These are phyloP conservation scores for Lipophrys pholis DNA, from an alignment of 2,113 vertebrate genomes.

Conservation along the genomic window DNA sequence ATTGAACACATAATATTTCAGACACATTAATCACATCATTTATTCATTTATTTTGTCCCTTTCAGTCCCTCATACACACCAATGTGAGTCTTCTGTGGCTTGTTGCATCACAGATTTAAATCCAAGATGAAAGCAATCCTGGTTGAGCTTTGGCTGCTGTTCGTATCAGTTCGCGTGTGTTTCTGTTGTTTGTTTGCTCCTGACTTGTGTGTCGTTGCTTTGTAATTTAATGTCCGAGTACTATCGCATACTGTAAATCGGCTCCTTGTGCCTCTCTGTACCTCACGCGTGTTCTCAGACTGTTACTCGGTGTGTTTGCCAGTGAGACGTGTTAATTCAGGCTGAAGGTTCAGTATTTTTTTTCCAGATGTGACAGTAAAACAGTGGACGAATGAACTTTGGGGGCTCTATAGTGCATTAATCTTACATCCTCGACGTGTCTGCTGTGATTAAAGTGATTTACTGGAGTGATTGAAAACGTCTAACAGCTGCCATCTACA, in stretches of 20 bases:
- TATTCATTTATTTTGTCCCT: too few relatives aligned
- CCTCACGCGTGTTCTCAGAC: slow-evolving; percentile 18
- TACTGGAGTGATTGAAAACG: not conserved
- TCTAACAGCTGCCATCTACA: not conserved
- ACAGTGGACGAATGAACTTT: not conserved
- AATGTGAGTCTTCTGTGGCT: not conserved
- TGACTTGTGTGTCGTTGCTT: not conserved
- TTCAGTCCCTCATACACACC: too few relatives aligned
- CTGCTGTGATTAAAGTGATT: not conserved
- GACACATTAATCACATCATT: too few relatives aligned
- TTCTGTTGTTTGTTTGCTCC: not conserved
- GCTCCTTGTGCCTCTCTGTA: slow-evolving; percentile 20
- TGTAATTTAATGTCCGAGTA: slow-evolving; percentile 3
- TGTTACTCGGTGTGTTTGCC: slow-evolving; percentile 13
- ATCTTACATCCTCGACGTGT: not conserved
- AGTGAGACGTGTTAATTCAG: slow-evolving; percentile 7
- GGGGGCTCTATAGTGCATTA: not conserved
- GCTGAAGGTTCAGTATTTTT: too few relatives aligned
- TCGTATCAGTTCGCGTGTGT: not conserved
- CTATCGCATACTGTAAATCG: slow-evolving; percentile 14
- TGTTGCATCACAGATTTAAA: not conserved
- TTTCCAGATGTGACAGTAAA: not conserved
- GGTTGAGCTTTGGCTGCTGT: slow-evolving; percentile 8
- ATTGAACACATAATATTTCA: too few relatives aligned
- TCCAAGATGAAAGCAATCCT: not conserved